Conservation (phyloP, 1,140 invertebrate genomes). For the Drosophila busckii region DNA sequence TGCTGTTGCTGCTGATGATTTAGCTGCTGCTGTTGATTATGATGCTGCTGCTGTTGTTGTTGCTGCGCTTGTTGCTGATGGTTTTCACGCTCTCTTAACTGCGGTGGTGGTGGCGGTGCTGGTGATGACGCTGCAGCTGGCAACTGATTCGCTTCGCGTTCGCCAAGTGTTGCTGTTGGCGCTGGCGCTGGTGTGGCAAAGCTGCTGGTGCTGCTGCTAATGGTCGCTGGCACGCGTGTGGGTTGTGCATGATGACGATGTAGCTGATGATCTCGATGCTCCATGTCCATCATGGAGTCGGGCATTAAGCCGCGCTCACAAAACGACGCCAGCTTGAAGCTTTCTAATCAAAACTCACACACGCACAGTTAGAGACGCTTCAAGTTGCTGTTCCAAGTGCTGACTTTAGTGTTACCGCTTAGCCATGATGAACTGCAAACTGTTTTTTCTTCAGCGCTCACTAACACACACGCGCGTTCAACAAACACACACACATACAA, state of each 20-base stretch:
- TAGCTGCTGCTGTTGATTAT: constrained; percentile 2
- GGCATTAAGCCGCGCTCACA: constrained; percentile 68
- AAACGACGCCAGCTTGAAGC: constrained; percentile 71
- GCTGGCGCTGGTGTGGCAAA: constrained; percentile 57
- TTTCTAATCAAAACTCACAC: too few species aligned
- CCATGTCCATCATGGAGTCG: constrained; percentile 70
- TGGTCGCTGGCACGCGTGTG: constrained; percentile 22
- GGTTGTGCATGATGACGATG: constrained; percentile 57
- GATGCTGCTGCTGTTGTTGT: constrained; percentile 17
- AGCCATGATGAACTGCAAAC: too few species aligned
- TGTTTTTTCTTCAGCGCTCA: constrained; percentile 18
- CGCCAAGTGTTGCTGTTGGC: constrained; percentile 8
- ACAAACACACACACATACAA: constrained; percentile 10
- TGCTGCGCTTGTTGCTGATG: constrained; percentile 34
- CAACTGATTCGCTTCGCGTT: constrained; percentile 41
- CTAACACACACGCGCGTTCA: constrained; percentile 7
- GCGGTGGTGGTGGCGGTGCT: constrained; percentile 18
- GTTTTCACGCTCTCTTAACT: constrained; percentile 44
- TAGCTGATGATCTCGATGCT: constrained; percentile 64
- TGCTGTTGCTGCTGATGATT: constrained; percentile 24
- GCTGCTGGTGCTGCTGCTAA: constrained; percentile 43
- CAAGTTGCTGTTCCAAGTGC: too few species aligned
- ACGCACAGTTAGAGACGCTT: too few species aligned
- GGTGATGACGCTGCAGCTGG: constrained; percentile 24
- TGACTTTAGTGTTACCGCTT: too few species aligned